Evolutionary conservation across 30 jellyfish, hydroid and myxozoan genomes (phyloP).

Genomic region (Aurelia coerulea): DNA sequence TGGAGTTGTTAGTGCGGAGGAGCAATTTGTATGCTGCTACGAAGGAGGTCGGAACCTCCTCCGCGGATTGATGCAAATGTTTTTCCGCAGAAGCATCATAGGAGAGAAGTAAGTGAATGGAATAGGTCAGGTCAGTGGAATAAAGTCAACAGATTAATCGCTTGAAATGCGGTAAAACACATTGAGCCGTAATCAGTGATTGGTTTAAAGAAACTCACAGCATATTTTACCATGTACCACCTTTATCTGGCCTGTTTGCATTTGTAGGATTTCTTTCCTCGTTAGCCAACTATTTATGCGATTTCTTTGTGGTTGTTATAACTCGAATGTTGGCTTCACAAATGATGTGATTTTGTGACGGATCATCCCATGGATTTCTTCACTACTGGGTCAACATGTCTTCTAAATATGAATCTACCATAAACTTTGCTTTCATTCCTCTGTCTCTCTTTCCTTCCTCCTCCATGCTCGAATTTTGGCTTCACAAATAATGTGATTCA

Average conservation of each 20-base stretch:
- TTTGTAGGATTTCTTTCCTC: slow-evolving; percentile 32
- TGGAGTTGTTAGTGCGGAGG: too few relatives aligned
- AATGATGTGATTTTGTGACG: slow-evolving; percentile 30
- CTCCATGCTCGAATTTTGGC: slow-evolving; percentile 5
- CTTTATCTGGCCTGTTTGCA: slow-evolving; percentile 47
- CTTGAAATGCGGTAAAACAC: slow-evolving; percentile 31
- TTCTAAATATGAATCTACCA: too few relatives aligned
- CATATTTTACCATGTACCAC: slow-evolving; percentile 17
- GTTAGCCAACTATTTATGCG: slow-evolving; percentile 38
- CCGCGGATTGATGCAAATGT: too few relatives aligned
- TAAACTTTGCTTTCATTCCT: too few relatives aligned
- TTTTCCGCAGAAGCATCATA: too few relatives aligned
- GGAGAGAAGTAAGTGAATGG: too few relatives aligned
- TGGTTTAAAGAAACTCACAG: slow-evolving; percentile 30
- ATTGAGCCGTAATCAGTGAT: slow-evolving; percentile 13
- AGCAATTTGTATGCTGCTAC: too few relatives aligned
- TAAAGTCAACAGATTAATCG: slow-evolving; percentile 2
- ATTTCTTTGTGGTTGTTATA: slow-evolving; percentile 40
- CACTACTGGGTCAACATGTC: slow-evolving; percentile 19
- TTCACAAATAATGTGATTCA: slow-evolving; percentile 33
- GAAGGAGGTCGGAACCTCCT: too few relatives aligned
- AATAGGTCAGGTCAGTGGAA: not conserved
- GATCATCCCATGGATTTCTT: slow-evolving; percentile 12
- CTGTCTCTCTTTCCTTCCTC: too few relatives aligned
- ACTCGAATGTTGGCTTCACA: slow-evolving; percentile 27